Conservation (phyloP, 2,113 vertebrate species). For the Euleptes europaea region DNA sequence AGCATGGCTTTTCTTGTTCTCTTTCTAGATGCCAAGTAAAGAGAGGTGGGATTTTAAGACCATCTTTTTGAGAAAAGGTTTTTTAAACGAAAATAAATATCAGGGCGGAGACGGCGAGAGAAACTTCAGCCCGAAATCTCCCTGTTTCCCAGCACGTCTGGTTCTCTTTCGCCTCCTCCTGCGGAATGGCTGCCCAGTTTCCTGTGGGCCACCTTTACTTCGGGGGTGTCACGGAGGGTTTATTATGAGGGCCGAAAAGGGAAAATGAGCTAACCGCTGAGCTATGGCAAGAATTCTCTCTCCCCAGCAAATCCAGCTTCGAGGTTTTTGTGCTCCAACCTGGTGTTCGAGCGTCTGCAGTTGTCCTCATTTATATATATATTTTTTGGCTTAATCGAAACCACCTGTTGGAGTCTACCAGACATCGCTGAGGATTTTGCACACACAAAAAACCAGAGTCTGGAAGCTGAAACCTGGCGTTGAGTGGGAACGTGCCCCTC, state of each 20-base stretch:
- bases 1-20: too few relatives aligned
- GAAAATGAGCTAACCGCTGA: not conserved
- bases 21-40: not conserved
- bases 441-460: too few relatives aligned
- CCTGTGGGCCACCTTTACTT: not conserved
- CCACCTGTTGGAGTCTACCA: not conserved
- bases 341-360: not conserved
- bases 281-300: slow-evolving; percentile 10
- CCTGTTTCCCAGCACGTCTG: not conserved
- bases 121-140: not conserved
- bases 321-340: not conserved
- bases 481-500: not conserved
- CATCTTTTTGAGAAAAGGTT: not conserved
- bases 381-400: not conserved
- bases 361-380: not conserved
- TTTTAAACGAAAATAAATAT: not conserved
- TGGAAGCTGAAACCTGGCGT: not conserved
- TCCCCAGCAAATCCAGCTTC: not conserved
- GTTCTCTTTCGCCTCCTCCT: not conserved
- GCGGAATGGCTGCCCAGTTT: not conserved
- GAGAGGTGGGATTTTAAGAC: not conserved
- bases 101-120: not conserved
- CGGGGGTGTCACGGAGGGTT: not conserved
- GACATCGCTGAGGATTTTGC: not conserved
- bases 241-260: not conserved